A percentile compares a stretch with the other conserved stretches of the same genome.
These are phyloP conservation scores for Entomobrya multifasciata DNA, from an alignment of 2,888 invertebrate species.

Conservation along the genomic window DNA sequence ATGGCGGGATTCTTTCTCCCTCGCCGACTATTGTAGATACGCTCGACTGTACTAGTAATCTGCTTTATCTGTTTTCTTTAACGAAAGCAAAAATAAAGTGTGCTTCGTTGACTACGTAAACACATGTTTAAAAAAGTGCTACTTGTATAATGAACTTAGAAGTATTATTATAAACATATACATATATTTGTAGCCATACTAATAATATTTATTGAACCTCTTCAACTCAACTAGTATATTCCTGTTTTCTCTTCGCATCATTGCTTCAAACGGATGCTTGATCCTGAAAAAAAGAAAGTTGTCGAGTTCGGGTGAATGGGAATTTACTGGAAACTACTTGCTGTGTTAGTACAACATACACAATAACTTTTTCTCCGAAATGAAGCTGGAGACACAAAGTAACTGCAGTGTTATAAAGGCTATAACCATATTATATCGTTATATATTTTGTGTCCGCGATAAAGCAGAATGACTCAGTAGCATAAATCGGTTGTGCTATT, in stretches of 20 bases:
- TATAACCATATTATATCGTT: neutral
- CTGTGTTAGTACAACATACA: neutral
- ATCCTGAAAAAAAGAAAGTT: slow-evolving; percentile 47
- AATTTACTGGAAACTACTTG: slow-evolving; percentile 33
- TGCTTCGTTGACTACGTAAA: slow-evolving; percentile 44
- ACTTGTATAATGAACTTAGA: neutral
- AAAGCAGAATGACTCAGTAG: neutral
- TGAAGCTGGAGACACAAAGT: neutral
- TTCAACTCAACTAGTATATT: slow-evolving; percentile 10
- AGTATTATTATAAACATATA: neutral
- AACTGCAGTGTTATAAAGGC: neutral
- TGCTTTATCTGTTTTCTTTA: slow-evolving; percentile 26
- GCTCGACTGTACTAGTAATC: no score
- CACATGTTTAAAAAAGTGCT: slow-evolving; percentile 28
- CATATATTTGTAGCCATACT: neutral
- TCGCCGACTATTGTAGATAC: no score
- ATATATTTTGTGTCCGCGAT: neutral
- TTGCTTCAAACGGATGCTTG: slow-evolving; percentile 48
- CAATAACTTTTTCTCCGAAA: neutral
- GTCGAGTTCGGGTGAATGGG: slow-evolving; percentile 58
- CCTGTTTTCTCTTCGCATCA: slow-evolving; percentile 15
- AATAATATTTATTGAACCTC: slow-evolving; percentile 33
- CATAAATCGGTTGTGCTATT: slow-evolving; percentile 2
- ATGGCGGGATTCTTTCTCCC: no score
- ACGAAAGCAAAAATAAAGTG: slow-evolving; percentile 42